Evolutionary conservation across 2,113 vertebrate genomes (phyloP).

Genomic region (Mus pahari): DNA sequence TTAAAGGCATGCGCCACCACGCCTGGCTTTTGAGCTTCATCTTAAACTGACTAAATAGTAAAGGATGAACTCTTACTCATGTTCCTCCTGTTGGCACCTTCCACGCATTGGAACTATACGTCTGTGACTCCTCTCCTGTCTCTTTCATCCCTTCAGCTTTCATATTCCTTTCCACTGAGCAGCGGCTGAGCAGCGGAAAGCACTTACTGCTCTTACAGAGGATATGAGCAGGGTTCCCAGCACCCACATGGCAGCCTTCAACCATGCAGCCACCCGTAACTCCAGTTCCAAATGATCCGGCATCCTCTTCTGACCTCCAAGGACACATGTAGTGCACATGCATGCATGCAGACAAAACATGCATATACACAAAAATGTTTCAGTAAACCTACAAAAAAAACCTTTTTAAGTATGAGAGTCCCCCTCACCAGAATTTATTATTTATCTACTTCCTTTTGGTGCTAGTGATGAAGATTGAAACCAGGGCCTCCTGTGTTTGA

Average conservation of each 20-base stretch:
- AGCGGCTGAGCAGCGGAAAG: too few species aligned
- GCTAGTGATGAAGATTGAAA: background rate
- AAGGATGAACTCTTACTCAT: background rate
- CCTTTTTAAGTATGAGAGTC: too few species aligned
- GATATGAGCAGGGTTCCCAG: too few species aligned
- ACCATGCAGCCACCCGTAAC: background rate
- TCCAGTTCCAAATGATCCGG: background rate
- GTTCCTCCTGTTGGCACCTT: too few species aligned
- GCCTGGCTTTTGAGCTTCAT: background rate
- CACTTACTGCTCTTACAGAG: background rate
- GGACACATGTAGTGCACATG: background rate
- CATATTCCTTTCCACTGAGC: background rate
- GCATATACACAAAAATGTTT: background rate
- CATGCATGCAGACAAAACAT: background rate
- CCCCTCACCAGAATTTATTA: background rate
- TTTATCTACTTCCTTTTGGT: background rate
- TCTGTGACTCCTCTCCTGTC: background rate
- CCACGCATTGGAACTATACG: too few species aligned
- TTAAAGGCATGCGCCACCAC: too few species aligned
- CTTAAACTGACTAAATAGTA: background rate
- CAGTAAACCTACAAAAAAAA: background rate
- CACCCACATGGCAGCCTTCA: rapidly evolving
- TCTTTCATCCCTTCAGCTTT: background rate
- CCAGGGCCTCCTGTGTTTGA: background rate
- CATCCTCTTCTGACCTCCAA: background rate